Conservation (phyloP, 2,888 invertebrate genomes). For the Cartodere bifasciata region DNA sequence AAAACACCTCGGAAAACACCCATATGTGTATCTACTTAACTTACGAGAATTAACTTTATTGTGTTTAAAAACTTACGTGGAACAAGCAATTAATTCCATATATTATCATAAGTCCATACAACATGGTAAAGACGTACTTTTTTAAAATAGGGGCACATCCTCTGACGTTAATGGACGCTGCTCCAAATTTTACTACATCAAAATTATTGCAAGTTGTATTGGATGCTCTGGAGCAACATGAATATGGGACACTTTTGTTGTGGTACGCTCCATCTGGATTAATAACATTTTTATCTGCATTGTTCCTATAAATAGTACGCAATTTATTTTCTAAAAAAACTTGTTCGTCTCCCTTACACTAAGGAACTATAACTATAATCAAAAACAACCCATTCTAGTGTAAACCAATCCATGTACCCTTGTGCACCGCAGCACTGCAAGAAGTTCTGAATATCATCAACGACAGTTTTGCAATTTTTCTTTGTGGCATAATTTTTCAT, state of each 20-base stretch:
- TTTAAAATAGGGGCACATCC: not conserved
- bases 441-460: not conserved
- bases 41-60: no score
- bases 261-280: no score
- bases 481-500: not conserved
- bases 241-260: conserved; percentile 1
- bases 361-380: no score
- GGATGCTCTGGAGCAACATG: not conserved
- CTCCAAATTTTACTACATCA: not conserved
- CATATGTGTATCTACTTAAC: no score
- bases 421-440: not conserved
- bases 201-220: not conserved
- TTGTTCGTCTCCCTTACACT: no score
- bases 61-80: not conserved
- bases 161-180: not conserved
- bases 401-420: conserved; percentile 1
- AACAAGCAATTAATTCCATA: not conserved
- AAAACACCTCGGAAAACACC: no score
- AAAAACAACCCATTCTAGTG: not conserved
- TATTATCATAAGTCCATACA: not conserved
- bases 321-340: no score
- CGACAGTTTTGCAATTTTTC: not conserved
- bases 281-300: not conserved
- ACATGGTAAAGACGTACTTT: not conserved
- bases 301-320: not conserved